These are phyloP conservation scores for Gallinago jamesoni DNA, from an alignment of 2,113 vertebrate species.

Conservation along the genomic window DNA sequence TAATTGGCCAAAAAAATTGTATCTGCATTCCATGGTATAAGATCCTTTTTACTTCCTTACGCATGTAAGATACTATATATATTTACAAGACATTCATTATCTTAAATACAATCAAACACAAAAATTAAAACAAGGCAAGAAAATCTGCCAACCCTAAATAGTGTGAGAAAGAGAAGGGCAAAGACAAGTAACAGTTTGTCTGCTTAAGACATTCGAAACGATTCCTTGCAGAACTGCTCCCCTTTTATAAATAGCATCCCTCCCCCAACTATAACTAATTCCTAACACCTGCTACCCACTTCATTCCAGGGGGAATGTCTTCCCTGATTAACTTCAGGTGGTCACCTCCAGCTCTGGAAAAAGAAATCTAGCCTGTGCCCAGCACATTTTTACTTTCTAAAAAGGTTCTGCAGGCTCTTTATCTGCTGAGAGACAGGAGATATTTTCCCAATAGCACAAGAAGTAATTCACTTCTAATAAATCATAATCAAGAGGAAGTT, in stretches of 20 bases:
- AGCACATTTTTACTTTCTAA: not conserved
- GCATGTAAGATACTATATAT: not conserved
- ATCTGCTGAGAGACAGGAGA: not conserved
- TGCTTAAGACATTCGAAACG: not conserved
- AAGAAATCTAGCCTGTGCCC: not conserved
- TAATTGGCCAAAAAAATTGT: not conserved
- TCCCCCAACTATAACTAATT: slow-evolving; percentile 22
- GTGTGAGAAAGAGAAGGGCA: not conserved
- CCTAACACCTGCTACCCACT: slow-evolving; percentile 62
- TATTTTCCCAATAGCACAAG: slow-evolving; percentile 1
- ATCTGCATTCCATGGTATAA: not conserved
- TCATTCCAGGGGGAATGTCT: slow-evolving; percentile 33
- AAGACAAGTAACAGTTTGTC: not conserved
- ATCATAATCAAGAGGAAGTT: slow-evolving; percentile 19
- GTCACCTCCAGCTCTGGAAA: slow-evolving; percentile 50
- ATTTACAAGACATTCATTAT: not conserved
- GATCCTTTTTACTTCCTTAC: not conserved
- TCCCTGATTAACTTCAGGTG: slow-evolving; percentile 62
- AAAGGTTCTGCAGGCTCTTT: not conserved
- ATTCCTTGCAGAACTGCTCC: not conserved
- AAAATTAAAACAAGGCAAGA: not conserved
- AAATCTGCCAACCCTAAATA: not conserved
- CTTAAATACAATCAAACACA: not conserved
- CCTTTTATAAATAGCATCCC: slow-evolving; percentile 43
- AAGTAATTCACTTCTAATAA: slow-evolving; percentile 43